phyloP scores from a whole-genome alignment of 1,140 invertebrate species.

The Drosophila carrolli region DNA sequence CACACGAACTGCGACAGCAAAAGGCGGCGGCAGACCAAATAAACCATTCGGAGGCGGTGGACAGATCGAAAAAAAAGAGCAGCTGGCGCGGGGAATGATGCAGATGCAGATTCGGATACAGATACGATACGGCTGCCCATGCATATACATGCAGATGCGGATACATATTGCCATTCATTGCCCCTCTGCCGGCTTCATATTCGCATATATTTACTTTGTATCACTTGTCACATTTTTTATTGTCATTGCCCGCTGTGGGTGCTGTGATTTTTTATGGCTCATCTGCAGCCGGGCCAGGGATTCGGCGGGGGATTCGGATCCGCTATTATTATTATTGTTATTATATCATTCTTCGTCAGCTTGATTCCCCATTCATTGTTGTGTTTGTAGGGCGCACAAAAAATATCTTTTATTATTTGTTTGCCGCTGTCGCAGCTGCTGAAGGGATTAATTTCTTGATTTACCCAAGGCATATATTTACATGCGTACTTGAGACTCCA shows the following conservation, averaged over 20 bases:
- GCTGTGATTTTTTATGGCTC: constrained; percentile 77
- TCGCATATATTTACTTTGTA: constrained; percentile 83
- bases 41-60: constrained; percentile 17
- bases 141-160: constrained; percentile 35
- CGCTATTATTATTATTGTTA: constrained; percentile 75
- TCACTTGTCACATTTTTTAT: constrained; percentile 82
- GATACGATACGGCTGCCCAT: constrained; percentile 37
- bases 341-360: constrained; percentile 82
- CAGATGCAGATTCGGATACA: constrained; percentile 32
- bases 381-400: constrained; percentile 69
- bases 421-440: constrained; percentile 74
- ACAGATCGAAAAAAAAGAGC: constrained; percentile 2
- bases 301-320: constrained; percentile 17
- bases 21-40: constrained; percentile 26
- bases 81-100: constrained; percentile 19
- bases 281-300: constrained; percentile 48
- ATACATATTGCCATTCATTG: constrained; percentile 65
- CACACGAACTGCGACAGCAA: constrained; percentile 44
- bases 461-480: constrained; percentile 59
- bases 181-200: constrained; percentile 61
- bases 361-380: constrained; percentile 80
- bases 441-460: constrained; percentile 84
- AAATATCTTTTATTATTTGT: constrained; percentile 79
- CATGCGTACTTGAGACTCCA: constrained; percentile 9
- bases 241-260: constrained; percentile 52